Conservation (phyloP, 1,140 invertebrate species). For the Macrostomum lignano region DNA sequence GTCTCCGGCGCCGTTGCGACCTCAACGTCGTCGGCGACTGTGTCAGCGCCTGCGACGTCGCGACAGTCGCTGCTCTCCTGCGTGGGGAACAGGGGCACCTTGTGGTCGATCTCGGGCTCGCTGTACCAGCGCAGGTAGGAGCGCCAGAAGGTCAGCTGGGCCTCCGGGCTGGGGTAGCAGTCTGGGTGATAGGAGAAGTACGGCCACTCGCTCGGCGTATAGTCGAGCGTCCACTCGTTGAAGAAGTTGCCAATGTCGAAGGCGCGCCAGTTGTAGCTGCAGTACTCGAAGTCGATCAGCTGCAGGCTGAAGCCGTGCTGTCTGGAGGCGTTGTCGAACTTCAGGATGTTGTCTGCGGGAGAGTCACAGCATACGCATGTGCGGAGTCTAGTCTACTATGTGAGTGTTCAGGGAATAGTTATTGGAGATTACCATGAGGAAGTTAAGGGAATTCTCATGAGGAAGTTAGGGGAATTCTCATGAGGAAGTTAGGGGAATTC, state of each 20-base stretch:
- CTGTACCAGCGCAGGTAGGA: not conserved
- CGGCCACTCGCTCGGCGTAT: conserved; percentile 44
- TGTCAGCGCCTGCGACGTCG: not conserved
- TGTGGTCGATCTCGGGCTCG: conserved; percentile 4
- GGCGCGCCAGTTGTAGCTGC: conserved; percentile 63
- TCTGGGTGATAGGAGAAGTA: conserved; percentile 40
- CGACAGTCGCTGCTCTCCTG: conserved; percentile 8
- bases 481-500: no score
- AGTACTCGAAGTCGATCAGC: conserved; percentile 71
- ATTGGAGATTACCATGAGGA: no score
- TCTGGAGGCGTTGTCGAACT: conserved; percentile 31
- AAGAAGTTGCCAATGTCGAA: conserved; percentile 90
- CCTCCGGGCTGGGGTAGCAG: conserved; percentile 42
- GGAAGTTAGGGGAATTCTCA: no score
- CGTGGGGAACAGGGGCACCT: no score
- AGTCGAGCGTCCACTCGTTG: conserved; percentile 71
- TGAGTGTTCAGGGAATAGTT: not conserved
- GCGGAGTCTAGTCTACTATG: not conserved
- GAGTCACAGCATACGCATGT: not conserved
- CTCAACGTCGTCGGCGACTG: not conserved
- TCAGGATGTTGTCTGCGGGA: conserved; percentile 17
- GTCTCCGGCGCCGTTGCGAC: conserved; percentile 4
- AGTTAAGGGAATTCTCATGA: no score
- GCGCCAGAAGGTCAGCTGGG: conserved; percentile 37
- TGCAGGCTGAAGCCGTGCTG: conserved; percentile 24